phyloP scores from a whole-genome alignment of 2,797 vertebrate genomes.

The Danio choprae region DNA sequence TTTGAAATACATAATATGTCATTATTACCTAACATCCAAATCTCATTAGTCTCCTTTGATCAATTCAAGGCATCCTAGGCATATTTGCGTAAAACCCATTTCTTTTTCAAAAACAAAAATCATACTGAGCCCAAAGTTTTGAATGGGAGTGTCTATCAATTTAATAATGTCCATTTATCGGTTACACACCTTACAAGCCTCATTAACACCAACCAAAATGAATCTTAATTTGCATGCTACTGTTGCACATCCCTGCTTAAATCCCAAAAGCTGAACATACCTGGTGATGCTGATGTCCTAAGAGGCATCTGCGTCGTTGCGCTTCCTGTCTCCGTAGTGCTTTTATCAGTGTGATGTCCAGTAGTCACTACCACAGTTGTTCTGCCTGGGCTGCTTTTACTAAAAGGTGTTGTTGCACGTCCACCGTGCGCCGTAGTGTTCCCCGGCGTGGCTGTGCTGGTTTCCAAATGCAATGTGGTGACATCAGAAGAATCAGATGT shows the following conservation, averaged over 20 bases:
- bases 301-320: conserved; percentile 60
- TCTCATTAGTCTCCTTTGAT: no score
- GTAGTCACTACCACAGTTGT: conserved; percentile 68
- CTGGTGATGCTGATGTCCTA: conserved; percentile 63
- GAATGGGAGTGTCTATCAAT: background rate
- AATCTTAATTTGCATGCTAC: background rate
- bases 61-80: no score
- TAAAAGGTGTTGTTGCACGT: conserved; percentile 64
- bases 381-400: conserved; percentile 63
- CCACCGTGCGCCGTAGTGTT: conserved; percentile 55
- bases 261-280: conserved; percentile 65
- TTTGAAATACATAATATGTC: no score
- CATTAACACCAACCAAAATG: background rate
- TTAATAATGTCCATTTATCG: background rate
- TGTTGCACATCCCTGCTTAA: background rate
- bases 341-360: conserved; percentile 58
- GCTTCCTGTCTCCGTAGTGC: conserved; percentile 57
- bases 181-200: background rate
- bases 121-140: background rate
- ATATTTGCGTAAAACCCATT: no score
- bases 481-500: conserved; percentile 62
- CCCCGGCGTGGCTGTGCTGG: conserved; percentile 65
- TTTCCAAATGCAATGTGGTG: conserved; percentile 66
- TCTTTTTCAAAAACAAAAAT: no score
- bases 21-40: no score